Conservation (phyloP, 2,797 vertebrate species). For the Helarctos malayanus region DNA sequence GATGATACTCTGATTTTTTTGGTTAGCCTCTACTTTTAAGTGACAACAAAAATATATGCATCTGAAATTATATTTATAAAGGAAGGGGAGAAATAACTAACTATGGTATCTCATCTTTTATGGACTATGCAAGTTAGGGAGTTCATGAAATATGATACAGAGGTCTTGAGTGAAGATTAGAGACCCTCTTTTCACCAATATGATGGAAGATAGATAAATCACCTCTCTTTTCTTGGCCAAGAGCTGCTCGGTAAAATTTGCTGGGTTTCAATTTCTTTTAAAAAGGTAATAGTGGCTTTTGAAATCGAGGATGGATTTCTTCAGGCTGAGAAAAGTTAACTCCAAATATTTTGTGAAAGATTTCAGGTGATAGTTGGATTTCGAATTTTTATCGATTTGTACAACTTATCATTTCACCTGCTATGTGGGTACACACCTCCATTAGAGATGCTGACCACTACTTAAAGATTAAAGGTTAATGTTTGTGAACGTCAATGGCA, state of each 20-base stretch:
- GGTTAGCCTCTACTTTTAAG: neutral
- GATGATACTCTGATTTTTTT: neutral
- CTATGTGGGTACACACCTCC: neutral
- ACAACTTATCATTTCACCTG: conserved; percentile 10
- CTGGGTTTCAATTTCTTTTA: conserved; percentile 11
- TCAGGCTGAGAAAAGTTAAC: neutral
- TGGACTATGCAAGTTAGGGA: neutral
- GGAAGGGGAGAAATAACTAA: neutral
- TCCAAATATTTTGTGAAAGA: neutral
- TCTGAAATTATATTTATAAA: conserved; percentile 12
- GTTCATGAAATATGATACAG: neutral
- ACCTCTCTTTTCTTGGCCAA: neutral
- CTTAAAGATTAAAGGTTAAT: conserved; percentile 56
- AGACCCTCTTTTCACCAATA: neutral
- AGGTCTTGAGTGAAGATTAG: neutral
- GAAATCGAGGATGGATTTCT: conserved; percentile 1
- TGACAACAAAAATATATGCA: neutral
- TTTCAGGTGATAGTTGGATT: neutral
- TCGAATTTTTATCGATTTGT: neutral
- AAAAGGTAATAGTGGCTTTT: neutral
- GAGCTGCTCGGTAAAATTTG: neutral
- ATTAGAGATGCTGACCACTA: neutral
- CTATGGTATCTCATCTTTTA: neutral
- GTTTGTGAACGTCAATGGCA: neutral
- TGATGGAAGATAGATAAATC: neutral